Evolutionary conservation across 2,888 invertebrate genomes (phyloP).

Genomic region (Aphodius sticticus): DNA sequence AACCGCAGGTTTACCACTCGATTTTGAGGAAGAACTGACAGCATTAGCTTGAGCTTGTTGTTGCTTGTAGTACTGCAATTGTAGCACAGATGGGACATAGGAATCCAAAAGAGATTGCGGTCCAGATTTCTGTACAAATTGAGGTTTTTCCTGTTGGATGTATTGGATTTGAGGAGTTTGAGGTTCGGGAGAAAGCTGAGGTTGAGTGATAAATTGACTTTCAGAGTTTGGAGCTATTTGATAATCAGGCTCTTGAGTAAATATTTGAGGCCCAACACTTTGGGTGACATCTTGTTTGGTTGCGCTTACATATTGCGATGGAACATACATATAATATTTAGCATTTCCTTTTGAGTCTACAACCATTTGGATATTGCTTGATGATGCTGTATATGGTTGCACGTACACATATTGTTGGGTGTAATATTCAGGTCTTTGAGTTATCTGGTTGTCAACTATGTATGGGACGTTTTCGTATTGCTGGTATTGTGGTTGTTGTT

Average conservation of each 20-base stretch:
- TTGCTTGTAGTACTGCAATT: conserved; percentile 54
- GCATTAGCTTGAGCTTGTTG: conserved; percentile 40
- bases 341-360: conserved; percentile 53
- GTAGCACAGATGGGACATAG: conserved; percentile 60
- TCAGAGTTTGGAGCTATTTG: conserved; percentile 23
- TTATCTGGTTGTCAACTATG: conserved; percentile 51
- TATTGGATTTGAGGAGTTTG: conserved; percentile 30
- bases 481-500: conserved; percentile 45
- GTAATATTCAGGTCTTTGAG: conserved; percentile 50
- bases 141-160: conserved; percentile 27
- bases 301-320: conserved; percentile 39
- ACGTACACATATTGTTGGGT: conserved; percentile 53
- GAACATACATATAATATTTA: conserved; percentile 55
- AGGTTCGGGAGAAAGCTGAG: conserved; percentile 32
- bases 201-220: conserved; percentile 32
- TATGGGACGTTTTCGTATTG: conserved; percentile 52
- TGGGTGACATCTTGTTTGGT: conserved; percentile 32
- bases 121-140: conserved; percentile 45
- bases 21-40: neutral
- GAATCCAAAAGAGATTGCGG: conserved; percentile 64
- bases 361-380: conserved; percentile 52
- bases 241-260: conserved; percentile 36
- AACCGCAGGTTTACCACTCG: neutral
- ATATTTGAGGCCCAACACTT: conserved; percentile 35
- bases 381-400: conserved; percentile 49